Conservation (phyloP, 2,888 invertebrate species). For the Apamea epomidion region DNA sequence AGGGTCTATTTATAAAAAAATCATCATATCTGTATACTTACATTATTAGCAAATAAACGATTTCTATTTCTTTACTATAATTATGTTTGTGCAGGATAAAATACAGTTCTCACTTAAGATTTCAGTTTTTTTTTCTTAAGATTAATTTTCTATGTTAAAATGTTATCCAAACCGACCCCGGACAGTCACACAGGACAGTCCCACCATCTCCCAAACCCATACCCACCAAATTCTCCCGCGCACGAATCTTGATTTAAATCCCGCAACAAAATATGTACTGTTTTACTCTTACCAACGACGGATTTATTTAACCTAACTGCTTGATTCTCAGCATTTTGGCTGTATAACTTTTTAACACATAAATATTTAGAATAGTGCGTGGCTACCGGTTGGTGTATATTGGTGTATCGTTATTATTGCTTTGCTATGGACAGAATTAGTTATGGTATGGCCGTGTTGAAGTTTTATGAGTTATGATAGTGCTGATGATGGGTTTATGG, state of each 20-base stretch:
- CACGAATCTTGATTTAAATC: constrained; percentile 85
- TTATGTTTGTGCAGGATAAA: neutral
- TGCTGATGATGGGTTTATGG: constrained; percentile 45
- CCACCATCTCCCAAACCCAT: constrained; percentile 41
- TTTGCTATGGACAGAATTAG: constrained; percentile 62
- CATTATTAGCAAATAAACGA: too few species aligned
- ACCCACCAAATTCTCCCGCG: constrained; percentile 75
- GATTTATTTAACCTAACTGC: constrained; percentile 84
- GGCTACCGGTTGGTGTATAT: constrained; percentile 53
- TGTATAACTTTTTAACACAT: constrained; percentile 77
- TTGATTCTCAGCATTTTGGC: constrained; percentile 80
- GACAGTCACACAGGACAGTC: constrained; percentile 1
- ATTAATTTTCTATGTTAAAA: neutral
- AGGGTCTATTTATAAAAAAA: too few species aligned
- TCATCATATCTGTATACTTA: too few species aligned
- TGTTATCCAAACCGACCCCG: too few species aligned
- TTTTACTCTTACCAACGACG: constrained; percentile 81
- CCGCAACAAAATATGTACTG: constrained; percentile 86
- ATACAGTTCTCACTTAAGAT: neutral
- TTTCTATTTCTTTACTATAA: too few species aligned
- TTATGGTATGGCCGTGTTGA: constrained; percentile 70
- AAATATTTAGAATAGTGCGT: constrained; percentile 79
- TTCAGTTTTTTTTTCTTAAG: too few species aligned
- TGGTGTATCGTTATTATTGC: constrained; percentile 67
- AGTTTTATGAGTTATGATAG: constrained; percentile 67